A percentile compares a stretch with the other conserved stretches of the same genome.
Conservation (phyloP, 2,888 invertebrate species). For the Synanthedon myopaeformis region DNA sequence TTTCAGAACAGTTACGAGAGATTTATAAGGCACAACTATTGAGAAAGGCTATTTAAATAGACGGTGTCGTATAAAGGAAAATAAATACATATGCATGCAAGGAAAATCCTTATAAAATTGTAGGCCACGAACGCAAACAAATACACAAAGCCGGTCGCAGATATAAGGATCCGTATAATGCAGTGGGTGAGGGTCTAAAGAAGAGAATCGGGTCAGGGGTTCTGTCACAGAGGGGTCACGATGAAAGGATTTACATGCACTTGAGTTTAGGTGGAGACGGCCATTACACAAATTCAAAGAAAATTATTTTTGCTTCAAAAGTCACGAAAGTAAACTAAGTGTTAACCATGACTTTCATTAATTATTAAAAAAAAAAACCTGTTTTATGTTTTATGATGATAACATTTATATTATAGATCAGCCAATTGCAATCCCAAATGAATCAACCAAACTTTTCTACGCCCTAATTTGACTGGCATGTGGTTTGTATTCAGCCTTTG, state of each 20-base stretch:
- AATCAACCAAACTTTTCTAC: too few relatives aligned
- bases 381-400: too few relatives aligned
- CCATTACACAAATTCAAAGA: too few relatives aligned
- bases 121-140: conserved; percentile 37
- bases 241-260: conserved; percentile 39
- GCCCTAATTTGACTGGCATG: too few relatives aligned
- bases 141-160: conserved; percentile 23
- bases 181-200: conserved; percentile 28
- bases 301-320: too few relatives aligned
- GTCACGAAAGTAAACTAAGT: too few relatives aligned
- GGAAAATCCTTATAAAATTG: conserved; percentile 26
- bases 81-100: background rate
- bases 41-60: background rate
- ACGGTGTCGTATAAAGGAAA: background rate
- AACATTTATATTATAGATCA: too few relatives aligned
- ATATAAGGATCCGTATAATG: conserved; percentile 40
- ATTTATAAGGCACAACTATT: background rate
- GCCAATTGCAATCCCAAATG: too few relatives aligned
- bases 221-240: conserved; percentile 18
- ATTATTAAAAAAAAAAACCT: too few relatives aligned
- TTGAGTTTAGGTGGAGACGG: conserved; percentile 15
- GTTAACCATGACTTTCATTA: too few relatives aligned
- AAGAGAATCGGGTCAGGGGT: conserved; percentile 21
- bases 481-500: too few relatives aligned
- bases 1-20: background rate